phyloP scores from a whole-genome alignment of 2,113 vertebrate species.

The Australoheros scitulus region DNA sequence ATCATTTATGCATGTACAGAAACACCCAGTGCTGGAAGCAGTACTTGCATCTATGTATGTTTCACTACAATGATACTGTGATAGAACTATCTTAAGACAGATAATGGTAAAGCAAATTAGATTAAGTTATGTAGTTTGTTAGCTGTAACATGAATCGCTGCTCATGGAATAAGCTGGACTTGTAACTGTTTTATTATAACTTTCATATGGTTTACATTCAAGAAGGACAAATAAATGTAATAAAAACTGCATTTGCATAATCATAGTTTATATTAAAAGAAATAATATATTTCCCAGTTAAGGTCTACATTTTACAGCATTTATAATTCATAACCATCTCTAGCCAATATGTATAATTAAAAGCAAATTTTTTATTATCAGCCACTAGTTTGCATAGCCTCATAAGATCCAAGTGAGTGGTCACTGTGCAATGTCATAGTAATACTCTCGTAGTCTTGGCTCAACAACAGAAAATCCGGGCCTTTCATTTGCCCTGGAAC shows the following conservation, averaged over 20 bases:
- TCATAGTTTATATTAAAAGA: background rate
- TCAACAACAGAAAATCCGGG: slow-evolving; percentile 87
- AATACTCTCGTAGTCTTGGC: slow-evolving; percentile 88
- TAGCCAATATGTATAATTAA: background rate
- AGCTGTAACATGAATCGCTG: background rate
- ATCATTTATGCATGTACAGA: background rate
- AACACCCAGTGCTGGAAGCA: background rate
- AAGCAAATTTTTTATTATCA: background rate
- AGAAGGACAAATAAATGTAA: background rate
- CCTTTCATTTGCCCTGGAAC: slow-evolving; percentile 84
- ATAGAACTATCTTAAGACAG: background rate
- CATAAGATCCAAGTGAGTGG: background rate
- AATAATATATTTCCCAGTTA: background rate
- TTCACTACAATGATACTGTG: background rate
- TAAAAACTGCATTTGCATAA: slow-evolving; percentile 21
- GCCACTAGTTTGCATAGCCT: slow-evolving; percentile 42
- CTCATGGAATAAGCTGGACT: background rate
- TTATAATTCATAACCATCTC: background rate
- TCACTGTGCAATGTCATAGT: slow-evolving; percentile 92
- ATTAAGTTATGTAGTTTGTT: background rate
- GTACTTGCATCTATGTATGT: background rate
- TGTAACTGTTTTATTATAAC: slow-evolving; percentile 29
- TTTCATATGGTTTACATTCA: slow-evolving; percentile 22
- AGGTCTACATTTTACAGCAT: slow-evolving; percentile 6
- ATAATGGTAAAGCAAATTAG: background rate